Conservation (phyloP, 2,113 vertebrate species). For the Mastomys natalensis region DNA sequence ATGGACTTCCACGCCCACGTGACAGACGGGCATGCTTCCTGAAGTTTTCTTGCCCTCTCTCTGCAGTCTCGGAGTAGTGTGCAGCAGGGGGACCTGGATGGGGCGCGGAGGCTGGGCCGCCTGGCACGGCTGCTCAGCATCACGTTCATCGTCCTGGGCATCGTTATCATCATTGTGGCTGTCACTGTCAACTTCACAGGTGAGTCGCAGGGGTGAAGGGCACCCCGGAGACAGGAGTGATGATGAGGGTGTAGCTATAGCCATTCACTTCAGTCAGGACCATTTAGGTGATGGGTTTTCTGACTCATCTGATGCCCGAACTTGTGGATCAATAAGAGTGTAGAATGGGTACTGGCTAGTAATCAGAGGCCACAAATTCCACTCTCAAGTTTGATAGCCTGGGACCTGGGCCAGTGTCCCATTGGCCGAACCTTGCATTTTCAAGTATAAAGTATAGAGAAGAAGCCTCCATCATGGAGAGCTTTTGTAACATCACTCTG, state of each 20-base stretch:
- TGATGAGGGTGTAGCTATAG: background rate
- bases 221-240: background rate
- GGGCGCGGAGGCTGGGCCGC: slow-evolving; percentile 91
- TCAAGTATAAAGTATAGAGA: background rate
- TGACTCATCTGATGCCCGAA: background rate
- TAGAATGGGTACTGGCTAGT: background rate
- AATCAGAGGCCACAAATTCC: background rate
- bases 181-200: slow-evolving; percentile 88
- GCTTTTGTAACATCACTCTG: background rate
- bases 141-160: slow-evolving; percentile 90
- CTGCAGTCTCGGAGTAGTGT: slow-evolving; percentile 92
- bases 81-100: slow-evolving; percentile 92
- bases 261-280: background rate
- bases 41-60: slow-evolving; percentile 65
- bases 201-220: slow-evolving; percentile 72
- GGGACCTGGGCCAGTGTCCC: background rate
- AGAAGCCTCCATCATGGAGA: background rate
- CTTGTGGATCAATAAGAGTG: background rate
- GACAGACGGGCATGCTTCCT: background rate
- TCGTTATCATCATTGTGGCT: slow-evolving; percentile 90
- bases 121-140: slow-evolving; percentile 92
- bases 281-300: background rate
- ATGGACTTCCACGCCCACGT: rapidly evolving
- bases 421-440: background rate
- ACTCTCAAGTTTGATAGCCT: background rate